These are phyloP conservation scores for Babyrousa celebensis DNA, from an alignment of 2,797 vertebrate species.

Conservation along the genomic window DNA sequence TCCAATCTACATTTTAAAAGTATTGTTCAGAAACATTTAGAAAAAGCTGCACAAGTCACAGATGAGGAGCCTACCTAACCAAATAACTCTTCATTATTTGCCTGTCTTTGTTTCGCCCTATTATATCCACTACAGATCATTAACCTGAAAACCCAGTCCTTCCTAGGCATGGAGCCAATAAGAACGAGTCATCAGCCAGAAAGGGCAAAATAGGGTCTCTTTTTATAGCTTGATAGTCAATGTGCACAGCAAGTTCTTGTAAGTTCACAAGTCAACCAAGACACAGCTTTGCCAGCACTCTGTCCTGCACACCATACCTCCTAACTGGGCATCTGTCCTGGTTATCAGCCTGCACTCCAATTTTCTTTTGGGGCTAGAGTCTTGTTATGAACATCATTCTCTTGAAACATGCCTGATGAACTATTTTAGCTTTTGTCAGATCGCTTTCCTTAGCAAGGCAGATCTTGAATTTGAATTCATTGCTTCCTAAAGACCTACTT, in stretches of 20 bases:
- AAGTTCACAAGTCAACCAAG: neutral
- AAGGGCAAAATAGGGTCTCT: neutral
- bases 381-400: neutral
- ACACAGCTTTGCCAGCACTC: neutral
- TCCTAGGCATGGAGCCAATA: neutral
- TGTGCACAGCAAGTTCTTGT: neutral
- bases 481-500: neutral
- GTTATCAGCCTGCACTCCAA: neutral
- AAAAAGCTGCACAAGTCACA: constrained; percentile 6
- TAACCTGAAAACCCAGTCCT: constrained; percentile 13
- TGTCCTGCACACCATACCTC: neutral
- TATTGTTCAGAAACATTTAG: constrained; percentile 39
- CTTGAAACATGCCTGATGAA: neutral
- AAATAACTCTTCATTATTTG: neutral
- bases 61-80: neutral
- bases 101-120: neutral
- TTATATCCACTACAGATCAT: neutral
- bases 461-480: neutral
- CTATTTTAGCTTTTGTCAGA: neutral
- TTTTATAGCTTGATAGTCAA: neutral
- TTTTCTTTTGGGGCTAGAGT: neutral
- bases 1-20: constrained; percentile 46
- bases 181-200: neutral
- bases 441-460: neutral
- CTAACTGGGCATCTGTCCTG: neutral